These are phyloP conservation scores for Pseudolaguvia tuberculata DNA, from an alignment of 2,113 vertebrate genomes.

Conservation along the genomic window DNA sequence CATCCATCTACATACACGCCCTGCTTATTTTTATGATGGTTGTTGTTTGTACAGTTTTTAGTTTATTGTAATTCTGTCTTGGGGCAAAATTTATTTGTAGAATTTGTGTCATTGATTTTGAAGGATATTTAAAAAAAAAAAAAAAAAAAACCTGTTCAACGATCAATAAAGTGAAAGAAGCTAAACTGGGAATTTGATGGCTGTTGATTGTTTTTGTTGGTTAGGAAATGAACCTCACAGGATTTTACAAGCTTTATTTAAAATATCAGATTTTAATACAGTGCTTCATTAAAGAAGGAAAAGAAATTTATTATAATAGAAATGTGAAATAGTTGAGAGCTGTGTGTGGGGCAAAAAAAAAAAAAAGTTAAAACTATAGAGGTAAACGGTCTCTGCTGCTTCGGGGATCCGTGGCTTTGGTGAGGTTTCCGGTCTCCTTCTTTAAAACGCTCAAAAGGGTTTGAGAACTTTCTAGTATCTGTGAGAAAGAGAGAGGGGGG, in stretches of 20 bases:
- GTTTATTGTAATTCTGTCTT: conserved; percentile 41
- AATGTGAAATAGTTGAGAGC: conserved; percentile 12
- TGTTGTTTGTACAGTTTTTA: conserved; percentile 44
- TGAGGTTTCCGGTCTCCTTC: conserved; percentile 75
- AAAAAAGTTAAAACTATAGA: not conserved
- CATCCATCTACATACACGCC: conserved; percentile 14
- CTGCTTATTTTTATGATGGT: conserved; percentile 33
- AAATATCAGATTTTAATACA: conserved; percentile 41
- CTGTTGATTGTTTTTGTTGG: no score
- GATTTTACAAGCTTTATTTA: conserved; percentile 44
- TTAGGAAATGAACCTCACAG: no score
- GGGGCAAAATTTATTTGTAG: conserved; percentile 61
- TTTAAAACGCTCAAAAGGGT: conserved; percentile 82
- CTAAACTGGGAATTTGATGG: not conserved
- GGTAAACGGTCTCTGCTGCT: conserved; percentile 62
- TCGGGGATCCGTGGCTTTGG: conserved; percentile 67
- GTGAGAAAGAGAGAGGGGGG: conserved; percentile 57
- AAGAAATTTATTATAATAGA: conserved; percentile 29
- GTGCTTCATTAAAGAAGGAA: not conserved
- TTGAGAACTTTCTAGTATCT: conserved; percentile 94
- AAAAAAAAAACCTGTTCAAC: conserved; percentile 59
- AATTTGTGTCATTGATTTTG: conserved; percentile 60
- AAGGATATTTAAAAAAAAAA: conserved; percentile 10
- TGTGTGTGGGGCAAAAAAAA: not conserved
- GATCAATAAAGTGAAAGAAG: conserved; percentile 65